Evolutionary conservation across 2,797 vertebrate species (phyloP).

Genomic region (Pitangus sulphuratus): DNA sequence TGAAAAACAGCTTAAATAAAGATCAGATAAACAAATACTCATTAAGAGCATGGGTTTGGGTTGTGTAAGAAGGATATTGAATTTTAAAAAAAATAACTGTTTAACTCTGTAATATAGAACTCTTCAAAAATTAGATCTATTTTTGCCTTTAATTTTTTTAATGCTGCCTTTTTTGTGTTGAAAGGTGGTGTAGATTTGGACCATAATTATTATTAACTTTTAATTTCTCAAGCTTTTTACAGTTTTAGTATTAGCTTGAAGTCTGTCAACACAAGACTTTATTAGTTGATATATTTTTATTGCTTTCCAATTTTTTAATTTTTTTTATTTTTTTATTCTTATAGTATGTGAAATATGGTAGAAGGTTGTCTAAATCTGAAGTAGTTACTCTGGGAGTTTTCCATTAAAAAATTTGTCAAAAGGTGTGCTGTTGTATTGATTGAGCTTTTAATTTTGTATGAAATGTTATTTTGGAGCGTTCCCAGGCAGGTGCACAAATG

Average conservation of each 20-base stretch:
- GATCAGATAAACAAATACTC: neutral
- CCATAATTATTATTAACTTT: neutral
- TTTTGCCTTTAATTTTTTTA: neutral
- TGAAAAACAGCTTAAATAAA: neutral
- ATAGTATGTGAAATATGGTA: neutral
- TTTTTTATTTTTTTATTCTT: neutral
- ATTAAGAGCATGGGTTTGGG: neutral
- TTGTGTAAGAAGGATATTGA: neutral
- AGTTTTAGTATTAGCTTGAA: neutral
- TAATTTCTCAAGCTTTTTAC: neutral
- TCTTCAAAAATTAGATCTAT: neutral
- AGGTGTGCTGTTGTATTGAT: neutral
- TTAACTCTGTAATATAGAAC: neutral
- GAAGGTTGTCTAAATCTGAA: neutral
- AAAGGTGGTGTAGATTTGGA: neutral
- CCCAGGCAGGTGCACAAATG: neutral
- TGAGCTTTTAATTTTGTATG: neutral
- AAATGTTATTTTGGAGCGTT: neutral
- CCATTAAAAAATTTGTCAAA: neutral
- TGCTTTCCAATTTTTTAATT: neutral
- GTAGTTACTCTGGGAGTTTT: neutral
- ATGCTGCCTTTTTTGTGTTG: neutral
- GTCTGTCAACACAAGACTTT: neutral
- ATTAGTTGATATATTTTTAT: neutral
- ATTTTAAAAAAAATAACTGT: neutral